Percentiles rank a stretch among this genome's conserved stretches.
Evolutionary conservation across 1,140 invertebrate genomes (phyloP).

Genomic region (Gryon sp.): DNA sequence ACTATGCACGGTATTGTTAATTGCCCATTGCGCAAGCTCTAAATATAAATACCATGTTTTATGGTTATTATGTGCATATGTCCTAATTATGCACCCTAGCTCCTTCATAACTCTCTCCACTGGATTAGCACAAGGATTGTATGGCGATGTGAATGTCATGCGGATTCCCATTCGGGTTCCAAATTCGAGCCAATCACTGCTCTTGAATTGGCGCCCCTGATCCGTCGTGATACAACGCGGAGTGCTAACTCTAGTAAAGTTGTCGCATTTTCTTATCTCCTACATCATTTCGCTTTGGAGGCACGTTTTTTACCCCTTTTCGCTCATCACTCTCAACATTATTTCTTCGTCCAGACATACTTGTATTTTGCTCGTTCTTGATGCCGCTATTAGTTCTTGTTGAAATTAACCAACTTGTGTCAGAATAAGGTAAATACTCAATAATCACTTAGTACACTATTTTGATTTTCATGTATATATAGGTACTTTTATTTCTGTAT

Average conservation of each 20-base stretch:
- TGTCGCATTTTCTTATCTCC: neutral
- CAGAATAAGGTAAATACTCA: no score
- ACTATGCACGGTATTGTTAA: slow-evolving; percentile 4
- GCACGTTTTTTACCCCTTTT: neutral
- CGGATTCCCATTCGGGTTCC: neutral
- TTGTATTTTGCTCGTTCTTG: neutral
- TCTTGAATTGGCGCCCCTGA: neutral
- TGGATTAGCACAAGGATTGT: slow-evolving; percentile 2
- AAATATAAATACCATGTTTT: neutral
- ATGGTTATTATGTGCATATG: neutral
- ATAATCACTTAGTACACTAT: no score
- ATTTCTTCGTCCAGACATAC: no score
- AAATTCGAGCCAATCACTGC: neutral
- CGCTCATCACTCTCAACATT: neutral
- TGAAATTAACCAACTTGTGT: neutral
- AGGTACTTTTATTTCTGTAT: no score
- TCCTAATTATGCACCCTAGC: neutral
- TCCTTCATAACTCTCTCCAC: slow-evolving; percentile 7
- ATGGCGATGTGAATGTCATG: neutral
- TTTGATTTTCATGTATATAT: no score
- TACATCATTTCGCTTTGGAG: neutral
- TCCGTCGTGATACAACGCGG: neutral
- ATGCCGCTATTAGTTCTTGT: neutral
- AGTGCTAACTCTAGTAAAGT: neutral
- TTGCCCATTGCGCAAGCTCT: neutral